Conservation (phyloP, 2,113 vertebrate genomes). For the Atrichornis clamosus region DNA sequence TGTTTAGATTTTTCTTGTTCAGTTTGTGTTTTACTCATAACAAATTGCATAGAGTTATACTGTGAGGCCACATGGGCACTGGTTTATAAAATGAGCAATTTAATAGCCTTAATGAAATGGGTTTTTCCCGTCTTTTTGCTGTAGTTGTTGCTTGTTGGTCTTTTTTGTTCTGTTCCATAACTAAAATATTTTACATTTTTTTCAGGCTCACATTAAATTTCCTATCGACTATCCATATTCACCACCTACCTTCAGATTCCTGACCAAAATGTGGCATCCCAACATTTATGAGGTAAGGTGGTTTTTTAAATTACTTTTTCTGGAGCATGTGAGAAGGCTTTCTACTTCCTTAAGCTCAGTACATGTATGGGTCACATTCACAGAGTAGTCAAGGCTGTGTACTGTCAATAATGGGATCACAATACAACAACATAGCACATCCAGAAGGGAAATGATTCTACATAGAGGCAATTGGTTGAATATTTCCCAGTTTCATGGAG, state of each 20-base stretch:
- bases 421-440: neutral
- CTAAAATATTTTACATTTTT: slow-evolving; percentile 9
- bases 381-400: neutral
- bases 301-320: neutral
- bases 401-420: neutral
- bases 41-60: neutral
- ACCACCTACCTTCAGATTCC: slow-evolving; percentile 96
- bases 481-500: neutral
- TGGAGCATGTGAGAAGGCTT: neutral
- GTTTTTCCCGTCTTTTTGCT: neutral
- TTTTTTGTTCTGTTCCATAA: neutral
- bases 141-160: neutral
- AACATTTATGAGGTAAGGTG: slow-evolving; percentile 96
- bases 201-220: slow-evolving; percentile 97
- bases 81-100: neutral
- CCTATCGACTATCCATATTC: slow-evolving; percentile 98
- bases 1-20: neutral
- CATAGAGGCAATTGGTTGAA: neutral
- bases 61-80: neutral
- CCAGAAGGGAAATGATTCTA: neutral
- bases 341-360: neutral
- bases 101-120: neutral
- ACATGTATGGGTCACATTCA: rapidly evolving
- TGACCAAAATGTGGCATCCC: slow-evolving; percentile 99
- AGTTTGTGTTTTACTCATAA: neutral